A percentile compares a stretch with the other conserved stretches of the same genome.
Evolutionary conservation across 2,113 vertebrate species (phyloP).

Genomic region (Python bivittatus): DNA sequence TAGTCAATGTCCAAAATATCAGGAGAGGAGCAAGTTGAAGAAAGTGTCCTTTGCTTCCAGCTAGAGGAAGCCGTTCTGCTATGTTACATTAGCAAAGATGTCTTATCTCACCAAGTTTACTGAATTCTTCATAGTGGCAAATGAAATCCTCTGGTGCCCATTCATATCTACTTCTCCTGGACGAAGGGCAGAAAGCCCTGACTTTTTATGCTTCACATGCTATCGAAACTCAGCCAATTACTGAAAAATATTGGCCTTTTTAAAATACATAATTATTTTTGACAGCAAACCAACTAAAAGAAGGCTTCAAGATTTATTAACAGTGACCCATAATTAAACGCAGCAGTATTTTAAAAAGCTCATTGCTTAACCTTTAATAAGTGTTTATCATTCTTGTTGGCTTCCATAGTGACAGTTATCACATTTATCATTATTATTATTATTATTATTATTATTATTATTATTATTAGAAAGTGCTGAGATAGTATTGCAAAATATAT

Average conservation of each 20-base stretch:
- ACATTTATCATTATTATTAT: constrained; percentile 52
- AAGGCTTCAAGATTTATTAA: constrained; percentile 68
- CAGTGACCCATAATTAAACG: constrained; percentile 69
- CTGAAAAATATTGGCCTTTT: constrained; percentile 31
- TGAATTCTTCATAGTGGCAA: constrained; percentile 6
- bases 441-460: constrained; percentile 46
- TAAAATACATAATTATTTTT: constrained; percentile 65
- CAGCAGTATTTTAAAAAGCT: constrained; percentile 59
- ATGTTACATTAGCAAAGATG: neutral
- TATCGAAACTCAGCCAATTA: constrained; percentile 42
- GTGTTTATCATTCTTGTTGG: constrained; percentile 58
- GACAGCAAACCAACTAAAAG: constrained; percentile 55
- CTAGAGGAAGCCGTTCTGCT: neutral
- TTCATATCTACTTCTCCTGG: constrained; percentile 15
- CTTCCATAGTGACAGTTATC: constrained; percentile 46
- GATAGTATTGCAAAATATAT: constrained; percentile 42
- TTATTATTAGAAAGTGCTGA: constrained; percentile 54
- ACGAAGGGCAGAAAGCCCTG: constrained; percentile 21
- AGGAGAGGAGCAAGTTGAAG: neutral
- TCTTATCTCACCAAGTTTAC: constrained; percentile 18
- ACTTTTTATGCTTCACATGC: constrained; percentile 4
- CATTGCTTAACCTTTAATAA: constrained; percentile 61
- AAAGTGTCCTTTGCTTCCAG: neutral
- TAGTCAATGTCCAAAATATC: neutral
- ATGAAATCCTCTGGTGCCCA: neutral